These are phyloP conservation scores for Argya squamiceps DNA, from an alignment of 2,797 vertebrate species.

Conservation along the genomic window DNA sequence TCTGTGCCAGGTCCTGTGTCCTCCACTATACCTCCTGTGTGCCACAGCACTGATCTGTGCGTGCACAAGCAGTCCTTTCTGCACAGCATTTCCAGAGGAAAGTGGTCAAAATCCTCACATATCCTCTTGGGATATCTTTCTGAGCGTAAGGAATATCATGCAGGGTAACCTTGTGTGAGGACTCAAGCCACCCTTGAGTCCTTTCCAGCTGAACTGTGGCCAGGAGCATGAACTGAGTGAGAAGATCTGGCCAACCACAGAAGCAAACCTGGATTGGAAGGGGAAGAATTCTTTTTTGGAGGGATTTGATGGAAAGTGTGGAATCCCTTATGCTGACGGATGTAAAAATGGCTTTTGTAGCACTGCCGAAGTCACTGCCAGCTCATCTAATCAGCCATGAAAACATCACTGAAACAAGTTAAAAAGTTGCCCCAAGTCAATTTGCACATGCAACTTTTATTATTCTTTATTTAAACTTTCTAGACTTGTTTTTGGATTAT, in stretches of 20 bases:
- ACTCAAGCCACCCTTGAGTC: not conserved
- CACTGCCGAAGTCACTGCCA: not conserved
- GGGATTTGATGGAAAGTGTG: not conserved
- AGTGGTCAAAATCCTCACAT: not conserved
- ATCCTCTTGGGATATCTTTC: not conserved
- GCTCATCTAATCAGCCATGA: conserved; percentile 20
- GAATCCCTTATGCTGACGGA: conserved; percentile 3
- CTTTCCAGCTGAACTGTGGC: not conserved
- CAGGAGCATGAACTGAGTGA: not conserved
- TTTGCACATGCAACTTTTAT: not conserved
- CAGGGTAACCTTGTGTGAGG: not conserved
- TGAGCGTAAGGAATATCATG: not conserved
- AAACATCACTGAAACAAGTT: conserved; percentile 9
- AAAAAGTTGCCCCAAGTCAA: not conserved
- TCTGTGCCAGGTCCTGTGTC: not conserved
- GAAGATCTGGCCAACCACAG: not conserved
- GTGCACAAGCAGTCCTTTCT: not conserved
- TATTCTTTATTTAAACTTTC: not conserved
- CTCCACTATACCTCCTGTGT: not conserved
- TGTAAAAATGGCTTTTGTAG: conserved; percentile 33
- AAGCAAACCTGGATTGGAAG: not conserved
- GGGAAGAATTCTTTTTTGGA: not conserved
- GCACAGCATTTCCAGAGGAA: not conserved
- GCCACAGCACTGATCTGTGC: not conserved
- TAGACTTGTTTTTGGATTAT: not conserved